phyloP scores from a whole-genome alignment of 2,113 vertebrate genomes.

The Pachypanchax playfairii region DNA sequence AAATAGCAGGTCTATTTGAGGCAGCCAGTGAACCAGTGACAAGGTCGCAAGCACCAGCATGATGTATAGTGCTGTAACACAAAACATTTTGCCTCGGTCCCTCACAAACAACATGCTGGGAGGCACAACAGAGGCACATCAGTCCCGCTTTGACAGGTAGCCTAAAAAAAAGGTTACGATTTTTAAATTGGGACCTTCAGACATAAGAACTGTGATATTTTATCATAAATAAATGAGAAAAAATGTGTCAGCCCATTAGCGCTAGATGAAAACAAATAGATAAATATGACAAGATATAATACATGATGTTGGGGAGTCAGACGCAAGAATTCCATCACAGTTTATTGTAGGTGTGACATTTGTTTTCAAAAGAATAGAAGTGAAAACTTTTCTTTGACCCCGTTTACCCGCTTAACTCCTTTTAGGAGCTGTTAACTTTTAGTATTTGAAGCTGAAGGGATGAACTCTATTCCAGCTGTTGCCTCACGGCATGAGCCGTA shows the following conservation, averaged over 20 bases:
- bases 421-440: not conserved
- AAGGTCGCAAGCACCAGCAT: not conserved
- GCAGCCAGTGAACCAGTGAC: not conserved
- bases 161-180: not conserved
- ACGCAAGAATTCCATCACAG: not conserved
- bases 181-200: not conserved
- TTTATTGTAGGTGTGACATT: not conserved
- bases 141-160: too few species aligned
- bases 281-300: not conserved
- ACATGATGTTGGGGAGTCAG: too few species aligned
- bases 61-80: not conserved
- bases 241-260: too few species aligned
- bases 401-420: not conserved
- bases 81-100: not conserved
- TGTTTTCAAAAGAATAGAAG: not conserved
- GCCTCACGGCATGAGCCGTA: conserved; percentile 23
- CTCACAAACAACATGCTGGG: not conserved
- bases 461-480: conserved; percentile 26
- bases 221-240: not conserved
- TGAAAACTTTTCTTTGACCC: not conserved
- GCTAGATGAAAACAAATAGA: not conserved
- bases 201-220: not conserved
- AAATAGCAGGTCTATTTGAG: conserved; percentile 6
- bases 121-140: not conserved
- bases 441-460: conserved; percentile 14